Conservation (phyloP, 2,797 vertebrate genomes). For the Tragopan temminckii region DNA sequence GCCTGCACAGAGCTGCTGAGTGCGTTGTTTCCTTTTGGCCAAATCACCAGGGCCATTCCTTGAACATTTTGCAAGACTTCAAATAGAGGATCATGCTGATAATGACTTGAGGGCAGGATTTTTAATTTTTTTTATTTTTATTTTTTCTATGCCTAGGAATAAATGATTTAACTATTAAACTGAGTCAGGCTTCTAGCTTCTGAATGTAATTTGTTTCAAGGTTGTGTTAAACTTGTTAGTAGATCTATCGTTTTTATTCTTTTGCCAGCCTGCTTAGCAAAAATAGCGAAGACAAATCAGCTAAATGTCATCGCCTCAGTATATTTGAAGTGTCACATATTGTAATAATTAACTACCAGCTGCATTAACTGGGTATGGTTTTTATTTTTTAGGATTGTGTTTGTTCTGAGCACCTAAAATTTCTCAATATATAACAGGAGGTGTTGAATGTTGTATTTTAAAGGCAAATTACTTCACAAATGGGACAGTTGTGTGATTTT, state of each 20-base stretch:
- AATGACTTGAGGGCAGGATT: conserved; percentile 76
- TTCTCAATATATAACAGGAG: background rate
- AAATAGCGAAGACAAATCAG: conserved; percentile 5
- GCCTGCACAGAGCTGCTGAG: background rate
- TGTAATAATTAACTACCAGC: background rate
- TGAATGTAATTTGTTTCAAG: conserved; percentile 70
- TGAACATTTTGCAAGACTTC: conserved; percentile 75
- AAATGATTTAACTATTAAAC: conserved; percentile 71
- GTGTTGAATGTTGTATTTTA: background rate
- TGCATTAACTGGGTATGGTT: background rate
- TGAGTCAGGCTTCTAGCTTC: conserved; percentile 46
- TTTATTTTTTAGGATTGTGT: background rate
- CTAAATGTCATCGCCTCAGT: background rate
- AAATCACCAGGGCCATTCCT: conserved; percentile 65
- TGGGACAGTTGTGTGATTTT: background rate
- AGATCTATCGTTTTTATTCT: conserved; percentile 49
- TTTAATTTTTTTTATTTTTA: conserved; percentile 8
- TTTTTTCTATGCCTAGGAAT: conserved; percentile 70
- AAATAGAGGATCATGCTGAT: conserved; percentile 78
- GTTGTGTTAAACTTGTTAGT: conserved; percentile 54
- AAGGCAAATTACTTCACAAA: conserved; percentile 3
- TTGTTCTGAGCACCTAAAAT: conserved; percentile 20
- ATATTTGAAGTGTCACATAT: background rate
- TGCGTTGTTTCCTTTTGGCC: conserved; percentile 62
- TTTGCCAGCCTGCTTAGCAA: background rate